Base-by-base conservation (phyloP, 2,113 vertebrate genomes). In the Dasyprocta punctata region DNA sequence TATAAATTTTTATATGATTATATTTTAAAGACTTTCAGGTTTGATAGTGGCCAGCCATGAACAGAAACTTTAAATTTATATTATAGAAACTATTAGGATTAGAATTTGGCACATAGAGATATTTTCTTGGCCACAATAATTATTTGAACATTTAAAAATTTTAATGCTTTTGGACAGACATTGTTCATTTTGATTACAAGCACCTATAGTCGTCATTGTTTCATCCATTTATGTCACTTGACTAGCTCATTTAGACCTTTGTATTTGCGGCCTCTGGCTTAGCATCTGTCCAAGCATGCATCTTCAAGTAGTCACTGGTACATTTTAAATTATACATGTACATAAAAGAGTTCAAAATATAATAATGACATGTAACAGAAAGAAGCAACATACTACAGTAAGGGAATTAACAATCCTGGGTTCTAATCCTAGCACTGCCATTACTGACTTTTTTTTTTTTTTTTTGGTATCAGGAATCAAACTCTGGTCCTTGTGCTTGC, bases 91-190 rank as follows among this genome's bases (percentile, higher is more conserved):
- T 89, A 10, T 60, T 10, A 85, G 44, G 11, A 96, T 92, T 94
- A 92, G 49, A 94, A 73, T 90, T 94, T 96, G 33, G 38, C 69
- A 1, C 49, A 69, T 71, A 90, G 26, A 96, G n/a, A 2, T 81
- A 52, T 88, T 97, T 82, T 14, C 20, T 89, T 96, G 81, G 75
- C 14, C 10, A 26, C 77, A 44, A 14, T 14, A 84, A 16, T 92
- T 88, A 78, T 75, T 96, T 97, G 77, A 95, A 60, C n/a, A 30
- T 81, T 96, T 93, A 52, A 24, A 71, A 73, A 88, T 36, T 94
- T 90, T 86, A 85, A 20, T 96, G 2, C n/a, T 87, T 92, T 93
- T 96, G 67, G 36, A 90, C 28, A 86, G 44, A 56, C 12, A 54
- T 78, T 86, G 14, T 93, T 89, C 30, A 6, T 81, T 65, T 96